A percentile compares a stretch with the other conserved stretches of the same genome.
phyloP scores from a whole-genome alignment of 2,888 invertebrate species.

The Athripsodes cinereus region DNA sequence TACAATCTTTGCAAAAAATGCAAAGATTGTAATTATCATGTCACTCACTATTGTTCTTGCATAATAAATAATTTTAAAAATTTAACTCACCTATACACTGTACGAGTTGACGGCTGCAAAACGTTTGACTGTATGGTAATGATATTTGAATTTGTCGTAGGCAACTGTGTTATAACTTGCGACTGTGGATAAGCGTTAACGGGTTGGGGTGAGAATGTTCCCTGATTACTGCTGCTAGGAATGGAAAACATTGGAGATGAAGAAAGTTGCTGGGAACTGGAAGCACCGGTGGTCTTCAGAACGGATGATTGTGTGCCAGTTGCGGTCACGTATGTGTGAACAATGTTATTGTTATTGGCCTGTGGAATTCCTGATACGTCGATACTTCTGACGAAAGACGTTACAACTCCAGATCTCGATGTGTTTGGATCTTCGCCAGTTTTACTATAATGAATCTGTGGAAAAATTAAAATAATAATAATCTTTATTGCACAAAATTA shows the following conservation, averaged over 20 bases:
- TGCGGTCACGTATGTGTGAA: slow-evolving; percentile 23
- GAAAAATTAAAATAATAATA: slow-evolving; percentile 5
- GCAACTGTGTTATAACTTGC: slow-evolving; percentile 17
- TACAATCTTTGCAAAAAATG: no score
- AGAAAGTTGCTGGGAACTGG: slow-evolving; percentile 11
- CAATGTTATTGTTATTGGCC: slow-evolving; percentile 18
- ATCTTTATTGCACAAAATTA: no score
- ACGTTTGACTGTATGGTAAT: slow-evolving; percentile 35
- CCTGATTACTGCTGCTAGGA: slow-evolving; percentile 10
- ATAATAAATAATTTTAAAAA: no score
- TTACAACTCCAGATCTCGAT: slow-evolving; percentile 18
- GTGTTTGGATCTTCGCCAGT: slow-evolving; percentile 13
- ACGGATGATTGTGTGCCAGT: slow-evolving; percentile 8
- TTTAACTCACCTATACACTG: slow-evolving; percentile 23
- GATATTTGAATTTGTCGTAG: slow-evolving; percentile 36
- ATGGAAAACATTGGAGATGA: slow-evolving; percentile 18
- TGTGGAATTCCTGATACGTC: slow-evolving; percentile 18
- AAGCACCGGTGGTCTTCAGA: slow-evolving; percentile 16
- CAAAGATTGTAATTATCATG: no score
- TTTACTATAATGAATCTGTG: slow-evolving; percentile 17
- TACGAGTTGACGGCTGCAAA: slow-evolving; percentile 21
- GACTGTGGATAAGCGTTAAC: slow-evolving; percentile 20
- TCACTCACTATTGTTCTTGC: no score
- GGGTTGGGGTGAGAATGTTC: slow-evolving; percentile 19
- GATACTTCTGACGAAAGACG: slow-evolving; percentile 22